Evolutionary conservation across 30 jellyfish, hydroid and myxozoan genomes (phyloP), one percentile per base, ranked within the genome.

Genomic region (Cassiopea xamachana): DNA sequence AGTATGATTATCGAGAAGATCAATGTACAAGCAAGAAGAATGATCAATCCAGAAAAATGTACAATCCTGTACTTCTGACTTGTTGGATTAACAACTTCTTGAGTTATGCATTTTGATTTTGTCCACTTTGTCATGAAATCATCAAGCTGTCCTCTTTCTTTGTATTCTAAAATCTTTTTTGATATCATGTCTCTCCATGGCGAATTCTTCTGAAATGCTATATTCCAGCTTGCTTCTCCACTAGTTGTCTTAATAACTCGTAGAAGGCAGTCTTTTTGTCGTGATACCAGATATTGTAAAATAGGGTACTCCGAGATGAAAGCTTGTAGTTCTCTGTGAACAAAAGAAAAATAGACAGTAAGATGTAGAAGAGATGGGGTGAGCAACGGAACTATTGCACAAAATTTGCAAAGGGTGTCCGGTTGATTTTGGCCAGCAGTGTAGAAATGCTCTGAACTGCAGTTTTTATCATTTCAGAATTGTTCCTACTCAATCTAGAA

Each of bases 321-420:
- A 3, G 88, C 93, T 43, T 86, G 88, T 2, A 86, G 87, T 62
- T 86, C 93, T 75, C 93, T 86, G 75, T 1, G 73, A 71, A 58
- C 0, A 55, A 6, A 39, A 75, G 1, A 75, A 8, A 58, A 73
- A 7, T 15, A 47, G 19, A 69, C 79, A 43, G 19, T 8, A 43
- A 14, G 17, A 69, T 69, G 45, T 69, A 16, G n/a, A 27, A 27
- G 39, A 69, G 39, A 27, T 27, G 39, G 39, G 39, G 39, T 27
- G 39, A 27, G 39, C 39, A 27, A 27, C 39, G 39, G 39, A 27
- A 27, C 39, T 27, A 27, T 27, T 27, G 39, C 39, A 27, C 39
- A 27, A 27, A 27, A 27, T 27, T 27, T 27, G 39, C 39, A 27
- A 27, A 27, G 39, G 39, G 39, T 27, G 39, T 27, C 39, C 39